Base-by-base conservation (phyloP, 2,888 invertebrate species). In the Drosophila leonis region DNA sequence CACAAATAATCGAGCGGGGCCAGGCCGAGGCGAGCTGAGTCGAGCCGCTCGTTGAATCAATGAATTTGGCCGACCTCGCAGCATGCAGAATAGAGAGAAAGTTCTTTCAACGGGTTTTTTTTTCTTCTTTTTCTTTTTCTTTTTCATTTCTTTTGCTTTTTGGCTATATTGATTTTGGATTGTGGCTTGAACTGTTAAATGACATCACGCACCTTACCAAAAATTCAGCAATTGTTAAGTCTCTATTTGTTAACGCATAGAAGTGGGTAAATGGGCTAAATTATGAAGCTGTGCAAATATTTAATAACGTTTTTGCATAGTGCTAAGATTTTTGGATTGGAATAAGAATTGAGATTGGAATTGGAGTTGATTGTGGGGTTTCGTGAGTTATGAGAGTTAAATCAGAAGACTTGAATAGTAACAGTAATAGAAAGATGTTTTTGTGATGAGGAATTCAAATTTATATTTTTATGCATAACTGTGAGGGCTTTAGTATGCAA, bases 61-160 rank as follows among this genome's bases (percentile, higher is more conserved):
- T 65, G 51, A 66, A 74, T 63, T 74, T 44, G 60, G 62, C 60
- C 62, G 65, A 68, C 54, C 69, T 69, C 85, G 52, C 79, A 79
- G 79, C 79, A 82, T 84, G 79, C 84, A 87, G 84, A 83, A 79
- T 84, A 84, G 83, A 76, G 83, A 83, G 83, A 83, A 83, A 83
- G 83, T 87, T 83, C 72, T 80, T 67, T 66, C 67, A 73, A 64
- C 56, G 49, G 64, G 62, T 29, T 56, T 27, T 41, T 31, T 59
- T 24, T 29, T 24, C 48, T 37, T 54, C 10, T 20, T 18, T 62
- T 35, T 59, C 44, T 31, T 59, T 71, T 48, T 29, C 29, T 71
- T 66, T 49, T 48, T 20, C n/a, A n/a, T 49, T 64, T 52, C n/a
- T 44, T 48, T 31, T 65, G n/a, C n/a, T 66, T 72, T 66, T 51